A percentile compares a stretch with the other conserved stretches of the same genome.
These are phyloP conservation scores for Seriola aureovittata DNA, from an alignment of 2,113 vertebrate species.

Conservation along the genomic window DNA sequence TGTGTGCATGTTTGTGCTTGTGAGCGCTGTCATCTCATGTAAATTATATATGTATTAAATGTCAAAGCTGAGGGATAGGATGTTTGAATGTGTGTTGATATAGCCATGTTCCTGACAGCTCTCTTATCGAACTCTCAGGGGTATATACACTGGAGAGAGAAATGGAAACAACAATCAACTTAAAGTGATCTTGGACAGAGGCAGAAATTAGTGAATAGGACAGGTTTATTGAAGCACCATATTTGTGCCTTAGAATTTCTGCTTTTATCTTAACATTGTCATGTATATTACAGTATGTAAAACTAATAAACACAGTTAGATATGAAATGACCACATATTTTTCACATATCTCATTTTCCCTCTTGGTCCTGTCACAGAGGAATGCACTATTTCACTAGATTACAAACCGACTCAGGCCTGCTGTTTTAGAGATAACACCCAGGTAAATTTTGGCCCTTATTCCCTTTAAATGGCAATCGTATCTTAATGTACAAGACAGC, in stretches of 20 bases:
- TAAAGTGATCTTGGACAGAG: constrained; percentile 12
- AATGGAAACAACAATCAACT: neutral
- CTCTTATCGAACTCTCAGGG: constrained; percentile 43
- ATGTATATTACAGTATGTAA: constrained; percentile 25
- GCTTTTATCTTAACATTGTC: constrained; percentile 1
- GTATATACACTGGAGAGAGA: neutral
- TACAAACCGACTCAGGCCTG: constrained; percentile 58
- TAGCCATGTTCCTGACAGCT: constrained; percentile 14
- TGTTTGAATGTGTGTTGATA: constrained; percentile 38
- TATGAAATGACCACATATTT: constrained; percentile 47
- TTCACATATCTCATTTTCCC: constrained; percentile 37
- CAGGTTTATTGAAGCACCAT: constrained; percentile 4
- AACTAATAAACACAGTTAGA: constrained; percentile 18
- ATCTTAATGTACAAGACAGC: constrained; percentile 44
- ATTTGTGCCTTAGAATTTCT: constrained; percentile 7
- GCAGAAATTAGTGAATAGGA: constrained; percentile 17
- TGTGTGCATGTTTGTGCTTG: neutral
- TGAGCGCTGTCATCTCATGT: constrained; percentile 17
- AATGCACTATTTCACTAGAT: constrained; percentile 64
- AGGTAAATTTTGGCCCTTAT: constrained; percentile 61
- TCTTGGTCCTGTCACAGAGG: constrained; percentile 42
- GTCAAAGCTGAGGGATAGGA: constrained; percentile 43
- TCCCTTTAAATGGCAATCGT: constrained; percentile 68
- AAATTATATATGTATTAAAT: constrained; percentile 57
- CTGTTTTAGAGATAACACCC: constrained; percentile 72